A percentile compares a stretch with the other conserved stretches of the same genome.
Evolutionary conservation across 1,140 invertebrate species (phyloP).

Genomic region (Panulirus ornatus): DNA sequence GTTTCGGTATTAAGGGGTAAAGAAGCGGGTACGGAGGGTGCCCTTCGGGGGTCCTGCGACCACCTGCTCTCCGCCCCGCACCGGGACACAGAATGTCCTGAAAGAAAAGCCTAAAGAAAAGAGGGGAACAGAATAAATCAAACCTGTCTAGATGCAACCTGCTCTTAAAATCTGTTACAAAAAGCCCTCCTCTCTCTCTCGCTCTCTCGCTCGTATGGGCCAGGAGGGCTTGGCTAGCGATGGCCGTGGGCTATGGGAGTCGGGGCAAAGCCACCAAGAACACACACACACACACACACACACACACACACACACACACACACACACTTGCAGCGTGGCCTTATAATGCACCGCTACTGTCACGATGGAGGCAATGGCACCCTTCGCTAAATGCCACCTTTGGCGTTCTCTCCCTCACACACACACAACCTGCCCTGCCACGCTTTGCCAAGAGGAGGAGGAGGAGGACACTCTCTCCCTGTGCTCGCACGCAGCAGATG

Average conservation of each 20-base stretch:
- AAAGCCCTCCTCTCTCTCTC: too few relatives aligned
- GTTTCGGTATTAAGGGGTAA: constrained; percentile 72
- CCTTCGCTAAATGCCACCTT: neutral
- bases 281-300: too few relatives aligned
- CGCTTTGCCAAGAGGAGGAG: too few relatives aligned
- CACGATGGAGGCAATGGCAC: too few relatives aligned
- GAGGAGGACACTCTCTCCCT: too few relatives aligned
- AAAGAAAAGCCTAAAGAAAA: constrained; percentile 73
- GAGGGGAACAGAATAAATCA: constrained; percentile 73
- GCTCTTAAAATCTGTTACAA: constrained; percentile 73
- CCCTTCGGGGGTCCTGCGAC: constrained; percentile 66
- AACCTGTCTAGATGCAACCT: constrained; percentile 74
- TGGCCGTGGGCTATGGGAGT: constrained; percentile 63
- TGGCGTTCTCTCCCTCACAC: neutral
- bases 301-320: too few relatives aligned
- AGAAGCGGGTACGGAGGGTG: constrained; percentile 70
- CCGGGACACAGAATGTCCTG: constrained; percentile 63
- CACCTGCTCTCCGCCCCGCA: constrained; percentile 65
- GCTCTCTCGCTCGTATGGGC: constrained; percentile 55
- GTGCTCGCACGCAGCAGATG: constrained; percentile 18
- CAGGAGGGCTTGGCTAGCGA: constrained; percentile 37
- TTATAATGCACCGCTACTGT: constrained; percentile 44
- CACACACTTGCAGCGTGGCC: constrained; percentile 39
- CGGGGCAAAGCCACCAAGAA: neutral
- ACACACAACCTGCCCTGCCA: constrained; percentile 14